These are phyloP conservation scores for Salarias fasciatus DNA, from an alignment of 2,797 vertebrate genomes.

Conservation along the genomic window DNA sequence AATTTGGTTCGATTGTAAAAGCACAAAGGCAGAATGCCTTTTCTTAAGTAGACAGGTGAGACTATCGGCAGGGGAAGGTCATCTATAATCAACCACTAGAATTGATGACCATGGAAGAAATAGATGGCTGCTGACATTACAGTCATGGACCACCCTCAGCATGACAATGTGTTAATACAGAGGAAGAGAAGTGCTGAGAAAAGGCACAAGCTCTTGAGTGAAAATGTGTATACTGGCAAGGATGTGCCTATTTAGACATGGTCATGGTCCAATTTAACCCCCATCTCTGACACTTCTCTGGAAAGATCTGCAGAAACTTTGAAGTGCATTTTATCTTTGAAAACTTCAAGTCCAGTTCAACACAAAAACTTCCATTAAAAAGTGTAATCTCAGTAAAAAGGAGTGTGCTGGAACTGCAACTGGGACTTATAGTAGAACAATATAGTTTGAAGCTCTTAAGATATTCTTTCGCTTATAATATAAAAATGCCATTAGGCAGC, in stretches of 20 bases:
- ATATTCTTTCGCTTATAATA: not conserved
- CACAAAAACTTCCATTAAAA: not conserved
- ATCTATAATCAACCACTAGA: slow-evolving; percentile 25
- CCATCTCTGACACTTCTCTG: not conserved
- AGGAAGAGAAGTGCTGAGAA: not conserved
- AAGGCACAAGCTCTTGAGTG: slow-evolving; percentile 7
- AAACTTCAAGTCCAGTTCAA: not conserved
- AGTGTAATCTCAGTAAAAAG: too few relatives aligned
- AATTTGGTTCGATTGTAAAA: not conserved
- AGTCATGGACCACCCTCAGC: slow-evolving; percentile 15
- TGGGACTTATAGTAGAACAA: not conserved
- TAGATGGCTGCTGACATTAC: slow-evolving; percentile 21
- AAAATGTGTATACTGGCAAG: too few relatives aligned
- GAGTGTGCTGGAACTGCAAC: too few relatives aligned
- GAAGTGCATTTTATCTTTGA: too few relatives aligned
- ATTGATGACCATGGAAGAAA: slow-evolving; percentile 30
- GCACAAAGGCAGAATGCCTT: slow-evolving; percentile 13
- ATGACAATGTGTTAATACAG: not conserved
- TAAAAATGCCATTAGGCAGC: slow-evolving; percentile 3
- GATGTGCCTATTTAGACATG: too few relatives aligned
- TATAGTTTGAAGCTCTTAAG: not conserved
- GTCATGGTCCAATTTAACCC: too few relatives aligned
- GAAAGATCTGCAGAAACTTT: not conserved
- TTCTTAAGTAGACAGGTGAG: not conserved
- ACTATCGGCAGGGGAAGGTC: slow-evolving; percentile 15